Base-by-base conservation (phyloP, 2,113 vertebrate genomes). In the Dunckerocampus dactyliophorus region DNA sequence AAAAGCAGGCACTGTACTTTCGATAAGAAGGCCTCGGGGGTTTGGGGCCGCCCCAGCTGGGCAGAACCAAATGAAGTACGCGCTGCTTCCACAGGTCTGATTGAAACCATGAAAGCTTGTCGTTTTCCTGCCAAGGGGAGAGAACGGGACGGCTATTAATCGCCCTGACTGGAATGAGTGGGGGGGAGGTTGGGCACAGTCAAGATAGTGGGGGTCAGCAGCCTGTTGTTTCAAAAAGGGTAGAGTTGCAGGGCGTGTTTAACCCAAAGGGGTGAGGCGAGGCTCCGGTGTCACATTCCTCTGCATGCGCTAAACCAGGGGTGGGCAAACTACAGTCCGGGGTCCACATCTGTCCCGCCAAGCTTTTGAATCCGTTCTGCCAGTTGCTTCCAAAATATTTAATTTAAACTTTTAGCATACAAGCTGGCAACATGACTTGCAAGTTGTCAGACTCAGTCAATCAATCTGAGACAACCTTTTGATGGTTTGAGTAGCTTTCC, bases 161-260 rank as follows among this genome's bases (percentile, higher is more conserved):
- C 68, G 78, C 62, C 21, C 55, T 79, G 84, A 77, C 72, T 78
- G 73, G 66, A 84, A 67, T 65, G 39, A 70, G 55, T 3, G 47
- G 12, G 1, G 48, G 34, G 63, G 24, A 47, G 14, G 55, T 62
- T 16, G 70, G 71, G 54, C 11, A 42, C 8, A 42, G 74, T 78
- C 75, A 79, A 65, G 64, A 79, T 66, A 67, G 77, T 46, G 60
- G 76, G 50, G 84, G 83, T 84, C 80, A 79, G 74, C 45, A 19
- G 65, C 77, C 67, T 87, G 86, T 86, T 87, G 83, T 88, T 88
- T 83, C 82, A 85, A 67, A 77, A 65, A 68, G 68, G 62, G 59
- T 87, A 64, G 82, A 80, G 74, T 87, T 85, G 77, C 88, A 87
- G 54, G 59, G 69, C 80, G 69, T 75, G 79, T 78, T 77, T 73